Conservation (phyloP, 2,797 vertebrate genomes). For the Pantherophis alleghaniensis region DNA sequence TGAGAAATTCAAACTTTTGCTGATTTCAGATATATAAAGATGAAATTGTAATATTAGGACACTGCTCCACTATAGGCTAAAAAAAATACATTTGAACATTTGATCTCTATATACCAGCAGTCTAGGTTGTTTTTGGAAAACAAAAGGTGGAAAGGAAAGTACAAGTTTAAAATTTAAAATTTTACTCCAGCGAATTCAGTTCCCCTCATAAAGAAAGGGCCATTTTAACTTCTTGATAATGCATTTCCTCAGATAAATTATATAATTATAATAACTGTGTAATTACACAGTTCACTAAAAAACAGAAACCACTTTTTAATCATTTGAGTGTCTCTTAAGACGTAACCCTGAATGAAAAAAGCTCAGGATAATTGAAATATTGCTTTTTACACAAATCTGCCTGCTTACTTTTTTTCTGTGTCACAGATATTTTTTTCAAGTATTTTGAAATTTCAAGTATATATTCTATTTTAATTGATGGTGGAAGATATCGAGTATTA, state of each 20-base stretch:
- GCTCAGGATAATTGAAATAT: neutral
- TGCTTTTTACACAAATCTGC: neutral
- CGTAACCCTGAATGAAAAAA: neutral
- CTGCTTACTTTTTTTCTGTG: neutral
- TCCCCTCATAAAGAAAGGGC: neutral
- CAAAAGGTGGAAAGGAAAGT: neutral
- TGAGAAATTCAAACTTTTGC: neutral
- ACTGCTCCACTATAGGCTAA: neutral
- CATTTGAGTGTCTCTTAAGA: neutral
- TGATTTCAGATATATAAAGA: neutral
- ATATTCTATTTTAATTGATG: neutral
- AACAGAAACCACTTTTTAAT: neutral
- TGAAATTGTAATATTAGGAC: neutral
- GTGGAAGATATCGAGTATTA: neutral
- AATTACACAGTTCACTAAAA: neutral
- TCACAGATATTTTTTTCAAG: neutral
- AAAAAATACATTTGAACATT: neutral
- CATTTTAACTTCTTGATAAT: neutral
- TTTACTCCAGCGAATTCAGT: neutral
- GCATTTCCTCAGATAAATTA: neutral
- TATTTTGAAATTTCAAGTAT: neutral
- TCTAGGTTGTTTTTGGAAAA: neutral
- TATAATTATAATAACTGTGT: neutral
- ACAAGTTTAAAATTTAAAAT: neutral
- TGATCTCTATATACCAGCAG: neutral